A percentile compares a stretch with the other conserved stretches of the same genome.
Conservation (phyloP, 2,888 invertebrate species). For the Drosophila antonietae region DNA sequence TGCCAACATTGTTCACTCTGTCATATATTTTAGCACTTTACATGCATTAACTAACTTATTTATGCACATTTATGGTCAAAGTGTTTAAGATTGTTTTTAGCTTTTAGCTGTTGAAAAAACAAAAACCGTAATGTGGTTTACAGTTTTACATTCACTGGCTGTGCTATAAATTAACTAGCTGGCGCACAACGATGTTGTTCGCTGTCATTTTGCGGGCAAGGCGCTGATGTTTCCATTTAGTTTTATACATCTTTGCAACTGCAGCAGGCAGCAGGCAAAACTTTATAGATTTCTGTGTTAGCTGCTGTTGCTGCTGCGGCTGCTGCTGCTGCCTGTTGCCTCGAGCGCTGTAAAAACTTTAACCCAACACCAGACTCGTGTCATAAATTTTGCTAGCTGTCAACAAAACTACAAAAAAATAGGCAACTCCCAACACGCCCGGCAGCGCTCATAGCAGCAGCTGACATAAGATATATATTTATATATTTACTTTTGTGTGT, state of each 20-base stretch:
- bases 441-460: constrained; percentile 54
- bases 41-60: background rate
- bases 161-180: constrained; percentile 55
- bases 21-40: background rate
- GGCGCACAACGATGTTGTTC: constrained; percentile 45
- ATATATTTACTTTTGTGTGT: constrained; percentile 9
- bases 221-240: constrained; percentile 69
- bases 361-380: constrained; percentile 61
- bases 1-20: background rate
- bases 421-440: constrained; percentile 58
- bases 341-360: constrained; percentile 44
- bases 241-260: constrained; percentile 53
- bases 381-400: constrained; percentile 75
- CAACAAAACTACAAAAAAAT: constrained; percentile 53
- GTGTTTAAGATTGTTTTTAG: background rate
- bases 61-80: constrained; percentile 1
- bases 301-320: constrained; percentile 2
- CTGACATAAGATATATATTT: constrained; percentile 64
- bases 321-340: constrained; percentile 27
- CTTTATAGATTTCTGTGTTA: constrained; percentile 12
- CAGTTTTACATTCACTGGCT: constrained; percentile 48
- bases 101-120: background rate
- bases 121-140: constrained; percentile 8
- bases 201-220: constrained; percentile 56
- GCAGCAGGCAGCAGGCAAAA: constrained; percentile 27